Evolutionary conservation across 2,888 invertebrate genomes (phyloP).

Genomic region (Sylvicola fuscatus): DNA sequence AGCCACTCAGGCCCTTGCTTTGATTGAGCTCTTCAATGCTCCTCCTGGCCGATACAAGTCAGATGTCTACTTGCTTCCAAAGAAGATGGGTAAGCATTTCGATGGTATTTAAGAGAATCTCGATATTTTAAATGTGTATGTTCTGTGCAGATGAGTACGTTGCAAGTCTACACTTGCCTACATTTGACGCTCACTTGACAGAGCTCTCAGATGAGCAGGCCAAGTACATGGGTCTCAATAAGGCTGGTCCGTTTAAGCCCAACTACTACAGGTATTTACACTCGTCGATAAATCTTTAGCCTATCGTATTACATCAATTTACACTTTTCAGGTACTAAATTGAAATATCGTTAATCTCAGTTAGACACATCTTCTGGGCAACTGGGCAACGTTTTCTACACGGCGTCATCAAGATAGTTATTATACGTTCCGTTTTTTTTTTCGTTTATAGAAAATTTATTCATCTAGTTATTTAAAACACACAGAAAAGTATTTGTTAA

Average conservation of each 20-base stretch:
- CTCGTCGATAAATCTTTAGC: neutral
- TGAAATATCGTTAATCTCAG: no score
- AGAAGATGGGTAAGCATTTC: constrained; percentile 88
- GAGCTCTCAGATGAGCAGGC: constrained; percentile 93
- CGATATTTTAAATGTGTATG: constrained; percentile 5
- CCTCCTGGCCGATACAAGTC: constrained; percentile 87
- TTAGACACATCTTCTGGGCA: no score
- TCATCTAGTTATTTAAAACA: no score
- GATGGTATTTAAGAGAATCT: neutral
- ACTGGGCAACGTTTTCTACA: no score
- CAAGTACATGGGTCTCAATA: constrained; percentile 91
- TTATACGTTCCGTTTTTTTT: no score
- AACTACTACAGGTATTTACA: constrained; percentile 76
- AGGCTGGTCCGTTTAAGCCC: constrained; percentile 96
- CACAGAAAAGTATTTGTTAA: no score
- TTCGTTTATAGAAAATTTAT: no score
- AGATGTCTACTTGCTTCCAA: constrained; percentile 92
- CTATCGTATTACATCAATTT: constrained; percentile 1
- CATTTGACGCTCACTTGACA: constrained; percentile 93
- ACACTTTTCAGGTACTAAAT: neutral
- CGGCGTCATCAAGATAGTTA: no score
- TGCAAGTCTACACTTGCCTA: constrained; percentile 87
- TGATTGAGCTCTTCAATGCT: constrained; percentile 94
- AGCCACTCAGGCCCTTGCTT: constrained; percentile 87
- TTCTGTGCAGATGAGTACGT: constrained; percentile 73